Evolutionary conservation across 2,113 vertebrate species (phyloP), one percentile per base, ranked within the genome.

Genomic region (Phrynosoma blainvillii): DNA sequence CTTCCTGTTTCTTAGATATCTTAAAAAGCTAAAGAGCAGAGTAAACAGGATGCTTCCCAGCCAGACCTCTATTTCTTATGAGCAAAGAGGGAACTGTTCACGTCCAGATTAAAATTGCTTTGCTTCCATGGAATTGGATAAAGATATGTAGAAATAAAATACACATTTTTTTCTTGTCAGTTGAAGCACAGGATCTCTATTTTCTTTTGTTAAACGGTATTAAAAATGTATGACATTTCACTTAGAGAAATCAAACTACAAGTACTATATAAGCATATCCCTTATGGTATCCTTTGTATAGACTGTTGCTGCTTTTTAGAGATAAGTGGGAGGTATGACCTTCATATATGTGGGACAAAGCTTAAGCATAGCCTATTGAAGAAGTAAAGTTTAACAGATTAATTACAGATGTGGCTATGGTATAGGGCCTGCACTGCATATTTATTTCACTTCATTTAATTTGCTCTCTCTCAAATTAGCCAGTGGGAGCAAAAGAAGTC

Each of bases 21-120:
- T 80, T 80, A 14, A 73, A 52, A 73, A 71, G 85, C 54, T 73
- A 87, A 36, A 27, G 21, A 79, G 52, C 65, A 56, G 80, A 87
- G 52, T 56, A 87, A 81, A 81, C 52, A 87, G 78, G 85, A 87
- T 74, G 68, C 11, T 42, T 68, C 36, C 56, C 32, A 71, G 77
- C n/a, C 65, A 73, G 52, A 9, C 23, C 23, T 59, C 18, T n/a
- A 71, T 42, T 87, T 56, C 27, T 62, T 74, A 74, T 27, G 21
- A 66, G 52, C 85, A 86, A 36, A 79, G 70, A 56, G 47, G 25
- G 25, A 81, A 18, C 20, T 27, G 8, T 83, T 16, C 11, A 13
- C 2, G 47, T 32, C 68, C n/a, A 73, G 85, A 14, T 20, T 30
- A 80, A 66, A 40, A 80, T 20, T 80, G 66, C 32, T 27, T 62